These are phyloP conservation scores for Garra rufa DNA, from an alignment of 2,113 vertebrate genomes.

Conservation along the genomic window DNA sequence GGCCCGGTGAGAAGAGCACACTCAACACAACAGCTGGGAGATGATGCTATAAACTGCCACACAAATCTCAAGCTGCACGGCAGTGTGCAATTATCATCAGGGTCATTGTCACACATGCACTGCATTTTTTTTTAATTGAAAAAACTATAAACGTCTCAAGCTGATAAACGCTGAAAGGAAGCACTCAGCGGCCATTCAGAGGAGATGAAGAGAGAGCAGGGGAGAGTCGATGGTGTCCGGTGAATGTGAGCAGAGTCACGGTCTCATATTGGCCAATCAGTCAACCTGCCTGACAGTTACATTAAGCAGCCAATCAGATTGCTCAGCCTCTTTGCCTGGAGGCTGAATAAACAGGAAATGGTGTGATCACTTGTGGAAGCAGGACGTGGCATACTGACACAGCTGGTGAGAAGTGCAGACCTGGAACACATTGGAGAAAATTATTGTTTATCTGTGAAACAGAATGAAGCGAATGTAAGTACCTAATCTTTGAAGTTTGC, in stretches of 20 bases:
- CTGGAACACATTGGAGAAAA: background rate
- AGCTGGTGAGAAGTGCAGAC: background rate
- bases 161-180: constrained; percentile 16
- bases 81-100: constrained; percentile 19
- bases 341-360: constrained; percentile 52
- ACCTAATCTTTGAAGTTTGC: background rate
- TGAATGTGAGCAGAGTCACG: constrained; percentile 38
- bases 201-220: constrained; percentile 22
- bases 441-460: background rate
- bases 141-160: constrained; percentile 11
- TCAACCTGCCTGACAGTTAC: constrained; percentile 47
- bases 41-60: constrained; percentile 30
- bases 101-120: constrained; percentile 29
- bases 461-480: constrained; percentile 11
- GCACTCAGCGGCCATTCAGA: constrained; percentile 27
- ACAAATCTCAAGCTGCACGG: constrained; percentile 23
- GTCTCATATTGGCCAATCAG: constrained; percentile 49
- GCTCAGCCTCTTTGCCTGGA: constrained; percentile 14
- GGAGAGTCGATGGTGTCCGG: constrained; percentile 19
- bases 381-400: constrained; percentile 15
- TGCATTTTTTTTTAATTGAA: constrained; percentile 6
- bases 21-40: constrained; percentile 33
- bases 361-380: constrained; percentile 22
- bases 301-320: constrained; percentile 50
- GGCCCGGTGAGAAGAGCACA: constrained; percentile 4